Evolutionary conservation across 2,888 invertebrate species (phyloP), one percentile per base, ranked within the genome.

Genomic region (Volucella inflata): DNA sequence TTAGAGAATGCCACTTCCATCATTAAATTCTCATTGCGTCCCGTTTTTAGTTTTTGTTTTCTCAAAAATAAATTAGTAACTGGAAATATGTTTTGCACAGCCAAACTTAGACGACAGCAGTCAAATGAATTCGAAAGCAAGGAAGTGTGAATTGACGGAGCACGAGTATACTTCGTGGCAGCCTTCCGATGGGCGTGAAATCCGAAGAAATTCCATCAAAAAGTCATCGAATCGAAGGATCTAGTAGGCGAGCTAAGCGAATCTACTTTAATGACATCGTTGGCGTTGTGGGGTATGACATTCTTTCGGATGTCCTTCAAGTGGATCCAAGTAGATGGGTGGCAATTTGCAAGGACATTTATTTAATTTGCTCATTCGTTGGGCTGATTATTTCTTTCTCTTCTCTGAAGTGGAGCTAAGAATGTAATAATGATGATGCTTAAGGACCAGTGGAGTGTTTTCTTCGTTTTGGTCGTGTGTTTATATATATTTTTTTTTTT

Each of bases 211-310:
- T 76, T 65, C 44, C 21, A 70, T 44, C 50, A 65, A 62, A 62
- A 75, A 53, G 57, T 65, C 70, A 81, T 59, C 50, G 62, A 55
- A 42, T 59, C 12, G 68, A 82, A 64, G 38, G 55, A 48, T 65
- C n/a, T 16, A 71, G 68, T 14, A 71, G 17, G n/a, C 57, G 36
- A 40, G 30, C 30, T 30, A 30, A 30, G 30, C 57, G 64, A 78
- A 83, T 68, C 68, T 64, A 78, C 78, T 83, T 74, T 78, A 78
- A 83, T 78, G 74, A 55, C 68, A 78, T 74, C 68, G 74, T 83
- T 74, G 64, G 74, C 64, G 68, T 60, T 77, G 59, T 53, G 65
- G 65, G 53, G 70, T 44, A 67, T 38, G 60, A 40, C 64, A 78
- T 78, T 78, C 64, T 57, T 71, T 53, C 17, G 44, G 16, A 14